These are phyloP conservation scores for Pomatostomus ruficeps DNA, from an alignment of 2,113 vertebrate genomes.

Conservation along the genomic window DNA sequence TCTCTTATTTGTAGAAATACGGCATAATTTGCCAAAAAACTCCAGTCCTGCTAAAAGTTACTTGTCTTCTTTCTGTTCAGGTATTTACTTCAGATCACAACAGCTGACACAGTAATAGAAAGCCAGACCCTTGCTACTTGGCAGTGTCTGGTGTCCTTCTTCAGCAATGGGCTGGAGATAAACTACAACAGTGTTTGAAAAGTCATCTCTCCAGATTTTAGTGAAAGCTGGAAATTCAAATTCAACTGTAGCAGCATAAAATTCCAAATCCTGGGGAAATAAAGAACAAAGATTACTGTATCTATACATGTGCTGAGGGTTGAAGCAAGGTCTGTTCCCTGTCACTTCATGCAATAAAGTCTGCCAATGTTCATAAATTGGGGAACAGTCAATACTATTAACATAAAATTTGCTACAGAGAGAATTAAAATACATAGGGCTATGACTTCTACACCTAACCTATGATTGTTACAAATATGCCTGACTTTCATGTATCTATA, in stretches of 20 bases:
- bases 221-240: background rate
- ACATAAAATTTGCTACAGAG: background rate
- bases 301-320: background rate
- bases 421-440: background rate
- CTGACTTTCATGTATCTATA: background rate
- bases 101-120: background rate
- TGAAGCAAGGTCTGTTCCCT: background rate
- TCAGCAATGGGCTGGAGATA: background rate
- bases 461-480: background rate
- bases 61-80: rapidly evolving
- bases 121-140: background rate
- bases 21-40: background rate
- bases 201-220: background rate
- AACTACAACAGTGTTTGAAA: background rate
- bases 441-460: background rate
- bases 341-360: background rate
- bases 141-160: background rate
- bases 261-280: background rate
- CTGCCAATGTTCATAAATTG: background rate
- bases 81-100: background rate
- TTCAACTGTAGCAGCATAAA: background rate
- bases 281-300: background rate
- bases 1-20: background rate
- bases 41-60: background rate
- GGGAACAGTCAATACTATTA: background rate